Percentiles rank a stretch among this genome's conserved stretches.
phyloP scores from a whole-genome alignment of 1,140 invertebrate genomes.

The Drosophila rufa region DNA sequence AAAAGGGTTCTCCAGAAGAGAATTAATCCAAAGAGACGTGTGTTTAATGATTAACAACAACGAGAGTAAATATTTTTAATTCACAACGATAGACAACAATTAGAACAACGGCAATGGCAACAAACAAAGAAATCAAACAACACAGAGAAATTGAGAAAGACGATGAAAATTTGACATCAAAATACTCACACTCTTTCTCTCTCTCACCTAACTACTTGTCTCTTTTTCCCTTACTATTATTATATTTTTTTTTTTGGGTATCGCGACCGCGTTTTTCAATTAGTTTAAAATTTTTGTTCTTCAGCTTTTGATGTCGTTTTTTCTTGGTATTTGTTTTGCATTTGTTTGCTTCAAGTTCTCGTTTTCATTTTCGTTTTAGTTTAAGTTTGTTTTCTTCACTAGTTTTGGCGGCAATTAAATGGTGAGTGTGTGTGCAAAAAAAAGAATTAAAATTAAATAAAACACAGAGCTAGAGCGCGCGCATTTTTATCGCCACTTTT shows the following conservation, averaged over 20 bases:
- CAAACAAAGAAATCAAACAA: constrained; percentile 10
- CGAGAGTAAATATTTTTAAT: constrained; percentile 8
- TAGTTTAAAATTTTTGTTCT: constrained; percentile 1
- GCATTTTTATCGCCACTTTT: constrained; percentile 41
- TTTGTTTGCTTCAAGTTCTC: constrained; percentile 13
- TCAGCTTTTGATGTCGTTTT: background rate
- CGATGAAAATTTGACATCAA: constrained; percentile 40
- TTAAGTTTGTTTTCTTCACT: constrained; percentile 26
- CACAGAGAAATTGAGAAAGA: constrained; percentile 29
- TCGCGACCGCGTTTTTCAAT: constrained; percentile 34
- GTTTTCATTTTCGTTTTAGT: constrained; percentile 24
- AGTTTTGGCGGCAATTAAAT: constrained; percentile 26
- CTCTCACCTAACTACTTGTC: constrained; percentile 20
- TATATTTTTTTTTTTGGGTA: constrained; percentile 4
- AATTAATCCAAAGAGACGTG: background rate
- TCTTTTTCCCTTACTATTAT: background rate
- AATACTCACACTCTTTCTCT: constrained; percentile 69
- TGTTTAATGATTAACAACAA: background rate
- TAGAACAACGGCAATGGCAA: constrained; percentile 33
- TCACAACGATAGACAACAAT: constrained; percentile 20
- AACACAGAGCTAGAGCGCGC: constrained; percentile 3
- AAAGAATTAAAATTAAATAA: background rate
- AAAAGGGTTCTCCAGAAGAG: background rate
- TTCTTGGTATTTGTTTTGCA: constrained; percentile 7
- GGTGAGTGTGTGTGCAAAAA: constrained; percentile 12